Percentiles rank a stretch among this genome's conserved stretches.
phyloP scores from a whole-genome alignment of 1,140 invertebrate species.

The Mizuhopecten yessoensis region DNA sequence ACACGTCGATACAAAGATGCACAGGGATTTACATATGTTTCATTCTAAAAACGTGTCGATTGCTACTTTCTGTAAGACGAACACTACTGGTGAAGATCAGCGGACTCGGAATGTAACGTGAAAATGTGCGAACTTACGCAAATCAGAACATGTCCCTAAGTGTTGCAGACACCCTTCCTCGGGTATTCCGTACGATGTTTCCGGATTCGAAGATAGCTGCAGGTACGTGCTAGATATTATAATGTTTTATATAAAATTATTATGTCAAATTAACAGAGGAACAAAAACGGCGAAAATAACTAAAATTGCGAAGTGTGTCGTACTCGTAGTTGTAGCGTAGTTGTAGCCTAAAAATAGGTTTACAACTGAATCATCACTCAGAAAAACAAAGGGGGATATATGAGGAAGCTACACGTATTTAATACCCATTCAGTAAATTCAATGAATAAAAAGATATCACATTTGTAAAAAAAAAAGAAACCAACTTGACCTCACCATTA shows the following conservation, averaged over 20 bases:
- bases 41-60: not conserved
- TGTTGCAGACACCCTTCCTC: slow-evolving; percentile 42
- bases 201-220: slow-evolving; percentile 48
- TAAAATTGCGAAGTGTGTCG: no score
- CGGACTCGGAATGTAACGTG: slow-evolving; percentile 35
- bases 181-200: slow-evolving; percentile 48
- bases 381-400: not conserved
- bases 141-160: slow-evolving; percentile 35
- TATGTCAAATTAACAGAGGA: not conserved
- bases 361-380: not conserved
- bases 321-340: no score
- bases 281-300: no score
- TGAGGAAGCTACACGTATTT: not conserved
- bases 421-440: not conserved
- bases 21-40: not conserved
- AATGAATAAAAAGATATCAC: no score
- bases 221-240: slow-evolving; percentile 36
- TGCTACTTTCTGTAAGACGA: not conserved
- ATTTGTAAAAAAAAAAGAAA: not conserved
- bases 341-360: not conserved
- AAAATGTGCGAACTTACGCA: slow-evolving; percentile 47
- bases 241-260: not conserved
- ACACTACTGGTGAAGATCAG: not conserved
- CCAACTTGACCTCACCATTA: not conserved
- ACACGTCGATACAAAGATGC: slow-evolving; percentile 46